Conservation (phyloP, 2,888 invertebrate species). For the Luperina testacea region DNA sequence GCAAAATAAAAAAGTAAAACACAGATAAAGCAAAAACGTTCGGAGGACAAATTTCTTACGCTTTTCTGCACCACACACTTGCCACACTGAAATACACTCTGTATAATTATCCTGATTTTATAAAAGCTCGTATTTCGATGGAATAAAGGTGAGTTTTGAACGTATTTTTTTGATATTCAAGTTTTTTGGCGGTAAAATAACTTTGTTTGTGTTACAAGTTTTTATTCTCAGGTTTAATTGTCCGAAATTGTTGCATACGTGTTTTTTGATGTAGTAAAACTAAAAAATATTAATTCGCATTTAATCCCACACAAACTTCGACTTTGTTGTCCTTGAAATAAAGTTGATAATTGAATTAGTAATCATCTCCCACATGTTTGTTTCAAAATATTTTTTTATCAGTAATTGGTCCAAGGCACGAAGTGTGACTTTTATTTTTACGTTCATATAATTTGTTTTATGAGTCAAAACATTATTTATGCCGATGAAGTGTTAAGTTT, state of each 20-base stretch:
- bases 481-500: constrained; percentile 44
- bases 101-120: not conserved
- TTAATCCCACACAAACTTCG: constrained; percentile 1
- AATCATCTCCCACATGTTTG: constrained; percentile 2
- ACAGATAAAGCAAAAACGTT: constrained; percentile 74
- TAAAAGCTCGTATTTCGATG: not conserved
- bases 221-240: constrained; percentile 85
- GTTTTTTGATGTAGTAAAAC: constrained; percentile 73
- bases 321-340: not conserved
- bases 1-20: constrained; percentile 73
- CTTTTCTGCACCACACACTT: constrained; percentile 78
- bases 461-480: constrained; percentile 57
- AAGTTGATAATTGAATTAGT: constrained; percentile 2
- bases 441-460: constrained; percentile 60
- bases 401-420: constrained; percentile 71
- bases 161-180: constrained; percentile 15
- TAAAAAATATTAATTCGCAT: constrained; percentile 49
- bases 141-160: constrained; percentile 33
- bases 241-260: constrained; percentile 85
- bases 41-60: constrained; percentile 87
- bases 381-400: constrained; percentile 48
- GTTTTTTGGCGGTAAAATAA: constrained; percentile 43
- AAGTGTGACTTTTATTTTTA: constrained; percentile 57
- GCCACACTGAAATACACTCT: constrained; percentile 11
- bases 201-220: constrained; percentile 73